These are phyloP conservation scores for Empidonax traillii DNA, from an alignment of 2,113 vertebrate species.

Conservation along the genomic window DNA sequence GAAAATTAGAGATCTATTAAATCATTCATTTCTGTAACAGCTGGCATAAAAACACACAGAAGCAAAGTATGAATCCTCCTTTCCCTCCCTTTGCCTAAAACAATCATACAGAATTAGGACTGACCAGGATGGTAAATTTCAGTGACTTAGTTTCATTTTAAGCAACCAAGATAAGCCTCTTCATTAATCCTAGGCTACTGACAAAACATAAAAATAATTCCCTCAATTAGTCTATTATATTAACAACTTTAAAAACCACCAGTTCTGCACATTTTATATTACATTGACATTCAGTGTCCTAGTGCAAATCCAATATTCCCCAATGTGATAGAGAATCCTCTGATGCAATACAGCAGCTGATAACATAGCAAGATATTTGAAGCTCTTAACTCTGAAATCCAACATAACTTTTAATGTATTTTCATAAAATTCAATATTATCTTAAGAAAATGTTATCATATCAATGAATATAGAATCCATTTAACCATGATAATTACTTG, in stretches of 20 bases:
- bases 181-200: background rate
- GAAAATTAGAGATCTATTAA: background rate
- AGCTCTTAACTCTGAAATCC: conserved; percentile 28
- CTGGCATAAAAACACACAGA: background rate
- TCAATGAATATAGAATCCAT: conserved; percentile 17
- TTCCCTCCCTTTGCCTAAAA: background rate
- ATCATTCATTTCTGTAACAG: background rate
- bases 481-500: background rate
- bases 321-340: conserved; percentile 20
- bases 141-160: background rate
- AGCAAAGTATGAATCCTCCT: background rate
- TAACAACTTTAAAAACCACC: conserved; percentile 16
- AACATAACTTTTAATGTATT: conserved; percentile 5
- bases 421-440: conserved; percentile 23
- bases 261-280: background rate
- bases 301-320: conserved; percentile 36
- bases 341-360: conserved; percentile 50
- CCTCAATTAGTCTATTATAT: background rate
- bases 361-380: conserved; percentile 40
- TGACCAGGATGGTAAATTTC: background rate
- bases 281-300: background rate
- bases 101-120: background rate
- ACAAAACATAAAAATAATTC: background rate
- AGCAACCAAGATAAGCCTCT: background rate
- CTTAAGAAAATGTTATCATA: conserved; percentile 32